Conservation (phyloP, 2,113 vertebrate genomes). For the Sander lucioperca region DNA sequence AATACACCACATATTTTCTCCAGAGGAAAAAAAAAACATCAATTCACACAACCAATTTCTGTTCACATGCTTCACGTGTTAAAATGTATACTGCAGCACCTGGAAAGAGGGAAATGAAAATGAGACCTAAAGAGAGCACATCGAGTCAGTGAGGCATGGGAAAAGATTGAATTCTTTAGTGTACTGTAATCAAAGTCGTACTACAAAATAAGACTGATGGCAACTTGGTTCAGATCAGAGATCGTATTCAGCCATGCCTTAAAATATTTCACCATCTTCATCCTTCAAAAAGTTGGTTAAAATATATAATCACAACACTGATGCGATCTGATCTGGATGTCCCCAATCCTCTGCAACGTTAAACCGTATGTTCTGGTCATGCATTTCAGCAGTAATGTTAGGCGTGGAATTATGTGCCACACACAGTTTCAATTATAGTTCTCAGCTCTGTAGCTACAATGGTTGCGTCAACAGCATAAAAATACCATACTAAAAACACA, state of each 20-base stretch:
- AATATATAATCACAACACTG: neutral
- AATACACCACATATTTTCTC: neutral
- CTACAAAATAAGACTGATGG: neutral
- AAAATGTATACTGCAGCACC: neutral
- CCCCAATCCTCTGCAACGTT: neutral
- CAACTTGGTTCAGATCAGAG: neutral
- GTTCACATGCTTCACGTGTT: neutral
- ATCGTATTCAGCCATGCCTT: neutral
- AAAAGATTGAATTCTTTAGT: neutral
- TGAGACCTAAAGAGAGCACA: neutral
- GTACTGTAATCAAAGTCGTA: neutral
- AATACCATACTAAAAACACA: neutral
- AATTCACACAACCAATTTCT: neutral
- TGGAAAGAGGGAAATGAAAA: constrained; percentile 22
- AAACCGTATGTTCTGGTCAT: neutral
- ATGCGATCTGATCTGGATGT: neutral
- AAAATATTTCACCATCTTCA: neutral
- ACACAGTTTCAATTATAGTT: neutral
- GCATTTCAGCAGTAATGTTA: neutral
- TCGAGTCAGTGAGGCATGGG: neutral
- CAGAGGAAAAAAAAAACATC: neutral
- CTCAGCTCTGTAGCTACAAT: neutral
- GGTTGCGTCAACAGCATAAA: neutral
- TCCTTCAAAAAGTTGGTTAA: neutral
- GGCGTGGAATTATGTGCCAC: too few species aligned